Evolutionary conservation across 1,140 invertebrate genomes (phyloP).

Genomic region (Nephila pilipes): DNA sequence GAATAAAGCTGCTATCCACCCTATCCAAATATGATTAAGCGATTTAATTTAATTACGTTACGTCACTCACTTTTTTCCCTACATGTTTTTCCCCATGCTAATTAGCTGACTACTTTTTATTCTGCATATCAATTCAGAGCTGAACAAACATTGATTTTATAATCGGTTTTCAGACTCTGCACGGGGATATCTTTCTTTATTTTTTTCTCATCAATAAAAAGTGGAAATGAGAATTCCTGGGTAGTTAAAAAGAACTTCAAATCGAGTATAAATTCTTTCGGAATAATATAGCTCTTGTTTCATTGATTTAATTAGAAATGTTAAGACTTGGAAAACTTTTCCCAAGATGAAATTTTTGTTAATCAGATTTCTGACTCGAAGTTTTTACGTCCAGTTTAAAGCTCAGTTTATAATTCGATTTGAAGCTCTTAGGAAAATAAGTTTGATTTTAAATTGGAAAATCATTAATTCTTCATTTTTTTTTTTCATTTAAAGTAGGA

Average conservation of each 20-base stretch:
- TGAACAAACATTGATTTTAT: conserved; percentile 32
- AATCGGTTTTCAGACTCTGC: not conserved
- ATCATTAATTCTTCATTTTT: too few species aligned
- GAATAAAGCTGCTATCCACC: not conserved
- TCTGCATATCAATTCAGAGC: not conserved
- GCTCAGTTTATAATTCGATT: too few species aligned
- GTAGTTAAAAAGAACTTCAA: too few species aligned
- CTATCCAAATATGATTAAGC: conserved; percentile 52
- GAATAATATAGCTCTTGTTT: not conserved
- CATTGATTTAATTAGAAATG: conserved; percentile 13
- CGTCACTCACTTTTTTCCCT: conserved; percentile 2
- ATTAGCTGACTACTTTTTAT: conserved; percentile 1
- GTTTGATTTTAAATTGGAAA: too few species aligned
- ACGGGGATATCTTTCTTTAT: not conserved
- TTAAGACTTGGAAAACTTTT: not conserved
- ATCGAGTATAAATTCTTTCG: not conserved
- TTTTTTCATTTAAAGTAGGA: too few species aligned
- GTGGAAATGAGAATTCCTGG: not conserved
- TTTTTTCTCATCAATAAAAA: conserved; percentile 23
- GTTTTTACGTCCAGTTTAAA: not conserved
- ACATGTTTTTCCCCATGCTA: conserved; percentile 11
- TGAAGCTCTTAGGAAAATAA: too few species aligned
- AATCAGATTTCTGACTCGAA: not conserved
- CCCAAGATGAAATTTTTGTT: not conserved
- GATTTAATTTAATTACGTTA: conserved; percentile 49